Percentiles rank a stretch among this genome's conserved stretches.
These are phyloP conservation scores for Enoplosus armatus DNA, from an alignment of 2,797 vertebrate species.

Conservation along the genomic window DNA sequence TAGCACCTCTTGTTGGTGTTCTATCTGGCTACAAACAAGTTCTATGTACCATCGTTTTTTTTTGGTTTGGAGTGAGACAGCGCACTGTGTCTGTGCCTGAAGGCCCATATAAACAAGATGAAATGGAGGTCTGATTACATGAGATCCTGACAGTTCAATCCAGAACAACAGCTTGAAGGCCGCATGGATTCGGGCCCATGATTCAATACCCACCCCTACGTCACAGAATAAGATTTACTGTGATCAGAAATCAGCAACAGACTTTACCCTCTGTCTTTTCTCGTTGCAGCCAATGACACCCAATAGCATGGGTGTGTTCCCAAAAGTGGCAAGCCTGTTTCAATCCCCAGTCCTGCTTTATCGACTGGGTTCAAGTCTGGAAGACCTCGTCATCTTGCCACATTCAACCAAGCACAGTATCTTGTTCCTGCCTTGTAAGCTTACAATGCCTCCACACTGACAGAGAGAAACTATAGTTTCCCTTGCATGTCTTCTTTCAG, in stretches of 20 bases:
- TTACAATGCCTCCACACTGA: conserved; percentile 13
- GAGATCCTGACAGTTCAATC: conserved; percentile 10
- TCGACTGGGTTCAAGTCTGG: conserved; percentile 9
- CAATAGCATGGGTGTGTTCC: conserved; percentile 12
- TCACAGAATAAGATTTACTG: conserved; percentile 11
- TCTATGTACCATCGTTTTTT: not conserved
- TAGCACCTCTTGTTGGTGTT: not conserved
- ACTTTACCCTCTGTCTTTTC: not conserved
- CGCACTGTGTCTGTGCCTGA: not conserved
- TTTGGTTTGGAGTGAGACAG: not conserved
- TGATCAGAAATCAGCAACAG: conserved; percentile 27
- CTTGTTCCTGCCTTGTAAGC: not conserved
- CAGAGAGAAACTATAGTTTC: conserved; percentile 14
- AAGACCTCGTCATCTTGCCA: not conserved
- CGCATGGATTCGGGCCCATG: not conserved
- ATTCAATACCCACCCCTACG: not conserved
- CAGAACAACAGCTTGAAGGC: conserved; percentile 13
- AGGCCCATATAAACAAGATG: conserved; percentile 9
- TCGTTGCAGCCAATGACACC: conserved; percentile 14
- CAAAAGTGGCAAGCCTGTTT: conserved; percentile 39
- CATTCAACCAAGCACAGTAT: not conserved
- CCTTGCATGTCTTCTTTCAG: conserved; percentile 20
- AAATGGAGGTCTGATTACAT: conserved; percentile 23
- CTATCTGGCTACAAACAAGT: not conserved
- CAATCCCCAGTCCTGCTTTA: conserved; percentile 26